Conservation (phyloP, 2,113 vertebrate species). For the Anoplopoma fimbria region DNA sequence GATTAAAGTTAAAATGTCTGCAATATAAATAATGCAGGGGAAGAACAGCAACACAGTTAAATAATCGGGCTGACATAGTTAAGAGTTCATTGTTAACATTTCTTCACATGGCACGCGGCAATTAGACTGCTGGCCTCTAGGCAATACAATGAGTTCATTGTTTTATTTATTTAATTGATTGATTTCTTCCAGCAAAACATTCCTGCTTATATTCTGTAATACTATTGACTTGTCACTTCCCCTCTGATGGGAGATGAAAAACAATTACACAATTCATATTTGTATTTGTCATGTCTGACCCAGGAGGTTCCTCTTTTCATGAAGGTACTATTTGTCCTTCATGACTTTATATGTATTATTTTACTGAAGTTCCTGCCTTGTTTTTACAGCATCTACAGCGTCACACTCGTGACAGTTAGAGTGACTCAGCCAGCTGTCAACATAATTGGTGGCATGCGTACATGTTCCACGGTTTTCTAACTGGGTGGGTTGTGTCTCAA, state of each 20-base stretch:
- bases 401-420: not conserved
- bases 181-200: not conserved
- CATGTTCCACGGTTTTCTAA: slow-evolving; percentile 10
- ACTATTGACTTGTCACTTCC: not conserved
- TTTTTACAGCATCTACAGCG: not conserved
- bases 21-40: not conserved
- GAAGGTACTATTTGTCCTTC: not conserved
- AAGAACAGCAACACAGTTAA: not conserved
- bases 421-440: slow-evolving; percentile 47
- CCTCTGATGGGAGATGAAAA: not conserved
- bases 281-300: not conserved
- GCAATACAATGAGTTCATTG: not conserved
- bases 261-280: not conserved
- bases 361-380: no score
- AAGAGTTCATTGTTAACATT: not conserved
- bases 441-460: not conserved
- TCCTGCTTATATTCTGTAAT: not conserved
- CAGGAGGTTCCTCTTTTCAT: not conserved
- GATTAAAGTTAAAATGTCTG: not conserved
- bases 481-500: not conserved
- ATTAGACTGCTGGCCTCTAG: not conserved
- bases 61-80: not conserved
- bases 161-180: not conserved
- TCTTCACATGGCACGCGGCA: not conserved
- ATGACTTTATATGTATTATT: not conserved